Evolutionary conservation across 1,140 invertebrate species (phyloP), one percentile per base, ranked within the genome.

Genomic region (Platyscapa corneri): DNA sequence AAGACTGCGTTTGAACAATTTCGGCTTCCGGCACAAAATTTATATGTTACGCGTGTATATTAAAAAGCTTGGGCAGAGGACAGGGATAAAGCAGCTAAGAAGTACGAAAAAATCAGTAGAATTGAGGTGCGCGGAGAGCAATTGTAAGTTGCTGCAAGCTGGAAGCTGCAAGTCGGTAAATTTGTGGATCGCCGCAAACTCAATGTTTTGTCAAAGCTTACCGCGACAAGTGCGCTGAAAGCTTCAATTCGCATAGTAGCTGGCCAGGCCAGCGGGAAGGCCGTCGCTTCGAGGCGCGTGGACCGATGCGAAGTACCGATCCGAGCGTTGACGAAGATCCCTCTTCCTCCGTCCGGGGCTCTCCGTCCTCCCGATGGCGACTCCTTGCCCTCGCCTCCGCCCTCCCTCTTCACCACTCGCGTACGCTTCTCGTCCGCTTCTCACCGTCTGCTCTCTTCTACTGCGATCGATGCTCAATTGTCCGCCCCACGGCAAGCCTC

Each of bases 161-260:
- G n/a, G n/a, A n/a, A n/a, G n/a, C n/a, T n/a, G n/a, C n/a, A n/a
- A n/a, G n/a, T n/a, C n/a, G n/a, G n/a, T n/a, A n/a, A n/a, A n/a
- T n/a, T n/a, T n/a, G n/a, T n/a, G n/a, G n/a, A n/a, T n/a, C n/a
- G n/a, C 49, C 16, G 2, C 1, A 53, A 18, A 53, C 49, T 18
- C 8, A 14, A 60, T 27, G 5, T 3, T 60, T 27, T 2, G 34
- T 42, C 1, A 10, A 30, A 10, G 88, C 91, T 92, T 89, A 93
- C 93, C 93, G 92, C 93, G 91, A 93, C 90, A 89, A 93, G 90
- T 91, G 90, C 89, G 88, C 90, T 89, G 90, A 92, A 91, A 93
- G 90, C 93, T 92, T 91, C 92, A 93, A 93, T 93, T 93, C 91
- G 92, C 93, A 93, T 93, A 93, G 92, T 93, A 93, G 93, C 92